These are phyloP conservation scores for Oasisia sp. DNA, from an alignment of 2,888 invertebrate species.

Conservation along the genomic window DNA sequence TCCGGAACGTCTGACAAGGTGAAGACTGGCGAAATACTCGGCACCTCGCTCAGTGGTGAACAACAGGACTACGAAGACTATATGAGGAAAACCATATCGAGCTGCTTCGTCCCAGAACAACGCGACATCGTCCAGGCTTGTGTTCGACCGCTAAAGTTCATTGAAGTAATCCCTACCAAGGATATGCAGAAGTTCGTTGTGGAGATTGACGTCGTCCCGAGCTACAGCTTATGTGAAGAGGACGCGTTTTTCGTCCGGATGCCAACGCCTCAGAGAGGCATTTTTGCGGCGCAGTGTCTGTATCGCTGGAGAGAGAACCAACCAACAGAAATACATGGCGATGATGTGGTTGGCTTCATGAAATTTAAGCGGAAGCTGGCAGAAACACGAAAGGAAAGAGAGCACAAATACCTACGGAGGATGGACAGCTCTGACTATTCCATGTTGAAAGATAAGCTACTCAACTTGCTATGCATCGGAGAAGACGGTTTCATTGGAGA, in stretches of 20 bases:
- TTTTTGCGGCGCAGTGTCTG: neutral
- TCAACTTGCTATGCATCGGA: slow-evolving; percentile 22
- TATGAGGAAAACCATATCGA: slow-evolving; percentile 30
- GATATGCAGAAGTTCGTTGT: slow-evolving; percentile 23
- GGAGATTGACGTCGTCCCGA: slow-evolving; percentile 33
- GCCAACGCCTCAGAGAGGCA: slow-evolving; percentile 18
- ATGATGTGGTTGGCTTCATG: neutral
- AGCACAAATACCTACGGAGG: slow-evolving; percentile 14
- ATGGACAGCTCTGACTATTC: neutral
- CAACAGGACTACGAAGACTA: slow-evolving; percentile 28
- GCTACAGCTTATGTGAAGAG: slow-evolving; percentile 23
- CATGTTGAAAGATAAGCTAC: slow-evolving; percentile 22
- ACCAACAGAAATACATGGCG: neutral
- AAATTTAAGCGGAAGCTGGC: slow-evolving; percentile 13
- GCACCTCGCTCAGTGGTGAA: slow-evolving; percentile 25
- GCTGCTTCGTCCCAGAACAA: slow-evolving; percentile 37
- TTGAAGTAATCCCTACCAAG: slow-evolving; percentile 33
- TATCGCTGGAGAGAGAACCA: slow-evolving; percentile 22
- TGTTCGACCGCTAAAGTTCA: slow-evolving; percentile 35
- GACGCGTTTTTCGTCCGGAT: slow-evolving; percentile 25
- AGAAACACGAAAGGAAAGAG: slow-evolving; percentile 17
- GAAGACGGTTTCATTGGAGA: slow-evolving; percentile 26
- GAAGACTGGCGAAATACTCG: slow-evolving; percentile 34
- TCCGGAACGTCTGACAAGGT: slow-evolving; percentile 23
- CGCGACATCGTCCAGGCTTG: slow-evolving; percentile 37